A percentile compares a stretch with the other conserved stretches of the same genome.
Conservation (phyloP, 2,113 vertebrate genomes). For the Nerophis ophidion region DNA sequence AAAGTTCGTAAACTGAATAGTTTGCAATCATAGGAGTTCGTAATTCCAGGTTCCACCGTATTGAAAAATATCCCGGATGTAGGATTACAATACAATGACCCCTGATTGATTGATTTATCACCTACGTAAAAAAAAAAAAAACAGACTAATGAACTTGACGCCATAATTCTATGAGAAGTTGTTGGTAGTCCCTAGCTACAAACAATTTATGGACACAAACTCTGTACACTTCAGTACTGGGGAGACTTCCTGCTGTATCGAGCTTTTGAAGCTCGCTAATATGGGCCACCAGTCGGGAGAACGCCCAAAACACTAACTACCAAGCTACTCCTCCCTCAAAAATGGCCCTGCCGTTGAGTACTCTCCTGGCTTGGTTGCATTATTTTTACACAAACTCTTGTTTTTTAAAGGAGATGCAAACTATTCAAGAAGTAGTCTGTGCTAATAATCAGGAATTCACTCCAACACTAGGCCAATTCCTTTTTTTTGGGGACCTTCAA, state of each 20-base stretch:
- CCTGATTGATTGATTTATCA: too few species aligned
- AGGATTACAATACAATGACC: too few species aligned
- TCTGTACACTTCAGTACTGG: slow-evolving; percentile 38
- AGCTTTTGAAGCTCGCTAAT: slow-evolving; percentile 68
- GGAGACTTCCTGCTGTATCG: slow-evolving; percentile 57
- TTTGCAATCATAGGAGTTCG: too few species aligned
- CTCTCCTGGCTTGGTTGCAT: slow-evolving; percentile 33
- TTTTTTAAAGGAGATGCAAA: slow-evolving; percentile 58
- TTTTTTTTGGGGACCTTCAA: slow-evolving; percentile 33
- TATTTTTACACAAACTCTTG: slow-evolving; percentile 59
- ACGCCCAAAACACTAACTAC: slow-evolving; percentile 48
- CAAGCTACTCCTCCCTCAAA: slow-evolving; percentile 42
- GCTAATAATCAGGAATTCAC: slow-evolving; percentile 45
- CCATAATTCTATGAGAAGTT: not conserved
- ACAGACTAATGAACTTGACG: too few species aligned
- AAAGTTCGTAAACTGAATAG: too few species aligned
- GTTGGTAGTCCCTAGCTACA: not conserved
- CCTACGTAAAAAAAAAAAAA: too few species aligned
- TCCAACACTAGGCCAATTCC: slow-evolving; percentile 20
- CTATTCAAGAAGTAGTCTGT: slow-evolving; percentile 46
- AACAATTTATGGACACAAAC: slow-evolving; percentile 27
- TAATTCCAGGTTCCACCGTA: too few species aligned
- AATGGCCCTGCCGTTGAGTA: slow-evolving; percentile 50
- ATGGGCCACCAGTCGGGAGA: slow-evolving; percentile 68
- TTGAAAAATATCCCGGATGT: too few species aligned